Evolutionary conservation across 1,140 invertebrate genomes (phyloP).

Genomic region (Neotoxoptera formosana): DNA sequence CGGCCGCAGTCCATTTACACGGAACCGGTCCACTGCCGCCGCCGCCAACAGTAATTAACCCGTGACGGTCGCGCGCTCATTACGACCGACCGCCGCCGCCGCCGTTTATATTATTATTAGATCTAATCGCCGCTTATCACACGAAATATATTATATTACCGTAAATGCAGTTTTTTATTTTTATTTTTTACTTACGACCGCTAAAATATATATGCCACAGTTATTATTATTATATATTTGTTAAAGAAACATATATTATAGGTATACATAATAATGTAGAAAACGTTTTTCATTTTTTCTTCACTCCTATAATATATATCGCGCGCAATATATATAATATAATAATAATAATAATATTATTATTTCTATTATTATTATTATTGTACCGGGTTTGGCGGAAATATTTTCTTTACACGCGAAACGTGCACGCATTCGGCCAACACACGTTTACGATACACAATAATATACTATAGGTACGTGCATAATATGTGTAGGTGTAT

Average conservation of each 20-base stretch:
- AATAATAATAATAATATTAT: not conserved
- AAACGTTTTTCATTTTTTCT: not conserved
- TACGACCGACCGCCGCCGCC: not conserved
- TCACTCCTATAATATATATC: not conserved
- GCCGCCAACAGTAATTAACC: constrained; percentile 43
- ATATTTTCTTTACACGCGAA: not conserved
- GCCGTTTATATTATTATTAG: constrained; percentile 14
- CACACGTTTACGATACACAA: not conserved
- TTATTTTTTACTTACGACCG: not conserved
- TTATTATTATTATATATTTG: too few species aligned
- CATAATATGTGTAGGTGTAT: not conserved
- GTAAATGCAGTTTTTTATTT: not conserved
- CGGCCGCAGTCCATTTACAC: constrained; percentile 44
- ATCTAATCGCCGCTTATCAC: not conserved
- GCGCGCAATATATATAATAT: too few species aligned
- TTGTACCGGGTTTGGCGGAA: not conserved
- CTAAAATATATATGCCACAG: not conserved
- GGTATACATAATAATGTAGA: not conserved
- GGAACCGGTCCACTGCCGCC: constrained; percentile 23
- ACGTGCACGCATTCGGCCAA: not conserved
- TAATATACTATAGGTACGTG: not conserved
- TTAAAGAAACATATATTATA: not conserved
- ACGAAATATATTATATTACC: constrained; percentile 16
- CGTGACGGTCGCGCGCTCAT: constrained; percentile 51
- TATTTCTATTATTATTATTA: too few species aligned